These are phyloP conservation scores for Brachionichthys hirsutus DNA, from an alignment of 2,113 vertebrate genomes.

Conservation along the genomic window DNA sequence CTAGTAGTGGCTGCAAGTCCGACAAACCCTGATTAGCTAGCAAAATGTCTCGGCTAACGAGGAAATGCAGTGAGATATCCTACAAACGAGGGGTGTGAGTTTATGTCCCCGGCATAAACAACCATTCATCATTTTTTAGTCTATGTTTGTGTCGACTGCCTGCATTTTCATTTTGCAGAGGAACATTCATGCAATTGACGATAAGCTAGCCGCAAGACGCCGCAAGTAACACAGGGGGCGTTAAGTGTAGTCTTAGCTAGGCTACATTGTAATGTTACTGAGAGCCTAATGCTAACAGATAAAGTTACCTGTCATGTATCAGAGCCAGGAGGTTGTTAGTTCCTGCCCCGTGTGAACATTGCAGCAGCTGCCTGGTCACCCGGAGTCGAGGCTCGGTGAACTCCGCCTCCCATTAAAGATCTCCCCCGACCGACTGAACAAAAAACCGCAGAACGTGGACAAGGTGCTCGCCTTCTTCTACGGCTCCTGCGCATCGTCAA, in stretches of 20 bases:
- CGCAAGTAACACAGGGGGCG: conserved; percentile 10
- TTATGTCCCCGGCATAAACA: neutral
- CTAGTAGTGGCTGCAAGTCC: neutral
- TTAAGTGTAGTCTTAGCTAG: conserved; percentile 20
- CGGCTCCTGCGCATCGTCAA: accelerated
- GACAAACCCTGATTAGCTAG: conserved; percentile 33
- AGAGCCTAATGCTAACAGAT: neutral
- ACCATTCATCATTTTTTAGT: neutral
- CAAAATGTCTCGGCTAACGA: conserved; percentile 31
- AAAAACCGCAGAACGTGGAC: conserved; percentile 64
- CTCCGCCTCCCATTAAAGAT: conserved; percentile 27
- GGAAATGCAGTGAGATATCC: conserved; percentile 22
- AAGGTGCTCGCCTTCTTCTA: conserved; percentile 38
- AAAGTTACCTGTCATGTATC: conserved; percentile 64
- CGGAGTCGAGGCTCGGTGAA: conserved; percentile 24
- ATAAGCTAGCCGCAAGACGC: conserved; percentile 24
- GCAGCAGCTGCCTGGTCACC: conserved; percentile 34
- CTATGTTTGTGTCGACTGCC: neutral
- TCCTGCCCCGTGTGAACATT: conserved; percentile 61
- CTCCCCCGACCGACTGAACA: conserved; percentile 34
- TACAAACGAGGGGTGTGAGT: neutral
- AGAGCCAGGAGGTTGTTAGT: conserved; percentile 17
- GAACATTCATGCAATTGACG: conserved; percentile 4
- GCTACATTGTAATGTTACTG: neutral
- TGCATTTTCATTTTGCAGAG: neutral